Percentiles rank a stretch among this genome's conserved stretches.
phyloP scores from a whole-genome alignment of 2,888 invertebrate species.

The Hyles lineata region DNA sequence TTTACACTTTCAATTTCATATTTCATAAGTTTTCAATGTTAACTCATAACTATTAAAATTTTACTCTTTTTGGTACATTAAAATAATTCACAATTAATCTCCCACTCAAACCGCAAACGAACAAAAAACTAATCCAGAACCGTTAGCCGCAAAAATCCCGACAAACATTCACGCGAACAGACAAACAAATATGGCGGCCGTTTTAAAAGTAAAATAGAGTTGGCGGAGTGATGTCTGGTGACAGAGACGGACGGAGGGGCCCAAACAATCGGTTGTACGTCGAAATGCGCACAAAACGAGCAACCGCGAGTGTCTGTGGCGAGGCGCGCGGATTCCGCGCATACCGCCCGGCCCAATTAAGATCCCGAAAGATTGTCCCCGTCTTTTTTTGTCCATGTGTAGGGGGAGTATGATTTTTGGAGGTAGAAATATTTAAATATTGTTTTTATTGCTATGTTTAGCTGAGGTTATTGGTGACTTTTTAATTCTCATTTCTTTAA shows the following conservation, averaged over 20 bases:
- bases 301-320: slow-evolving; percentile 13
- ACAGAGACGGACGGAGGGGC: slow-evolving; percentile 46
- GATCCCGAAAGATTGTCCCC: slow-evolving; percentile 77
- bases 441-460: not conserved
- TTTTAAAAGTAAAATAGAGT: slow-evolving; percentile 44
- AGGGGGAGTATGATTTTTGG: slow-evolving; percentile 31
- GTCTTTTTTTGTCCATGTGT: slow-evolving; percentile 37
- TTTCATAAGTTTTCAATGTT: no score
- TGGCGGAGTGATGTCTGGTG: slow-evolving; percentile 50
- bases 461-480: no score
- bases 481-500: no score
- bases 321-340: slow-evolving; percentile 56
- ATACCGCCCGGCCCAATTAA: slow-evolving; percentile 75
- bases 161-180: slow-evolving; percentile 15
- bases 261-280: slow-evolving; percentile 31
- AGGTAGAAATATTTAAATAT: not conserved
- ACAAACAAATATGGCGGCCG: slow-evolving; percentile 25
- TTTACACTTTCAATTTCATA: no score
- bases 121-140: not conserved
- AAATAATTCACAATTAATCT: not conserved
- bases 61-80: no score
- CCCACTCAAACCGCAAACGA: not conserved
- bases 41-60: no score
- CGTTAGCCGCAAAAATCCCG: slow-evolving; percentile 18
- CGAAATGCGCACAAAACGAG: slow-evolving; percentile 10